Evolutionary conservation across 2,797 vertebrate genomes (phyloP).

Genomic region (Synanceia verrucosa): DNA sequence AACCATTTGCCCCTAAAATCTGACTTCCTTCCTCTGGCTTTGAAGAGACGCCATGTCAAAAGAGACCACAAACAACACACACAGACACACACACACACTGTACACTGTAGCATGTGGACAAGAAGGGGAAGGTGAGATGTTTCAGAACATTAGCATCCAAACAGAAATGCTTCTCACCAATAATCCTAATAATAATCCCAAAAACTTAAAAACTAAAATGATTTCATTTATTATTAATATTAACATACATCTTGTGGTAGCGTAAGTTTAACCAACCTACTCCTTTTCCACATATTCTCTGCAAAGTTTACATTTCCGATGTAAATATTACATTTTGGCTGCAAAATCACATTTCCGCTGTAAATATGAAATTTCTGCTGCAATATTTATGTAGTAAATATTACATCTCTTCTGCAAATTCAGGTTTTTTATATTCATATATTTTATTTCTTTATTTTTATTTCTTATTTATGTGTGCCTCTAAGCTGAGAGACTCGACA

Average conservation of each 20-base stretch:
- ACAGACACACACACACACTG: background rate
- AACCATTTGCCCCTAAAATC: constrained; percentile 1
- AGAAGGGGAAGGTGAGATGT: background rate
- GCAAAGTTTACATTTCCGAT: no score
- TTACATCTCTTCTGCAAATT: no score
- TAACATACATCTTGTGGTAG: accelerated
- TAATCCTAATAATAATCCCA: background rate
- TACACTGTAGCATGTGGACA: background rate
- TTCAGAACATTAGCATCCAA: background rate
- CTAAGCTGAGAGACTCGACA: no score
- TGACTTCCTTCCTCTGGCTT: constrained; percentile 20
- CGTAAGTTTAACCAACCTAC: background rate
- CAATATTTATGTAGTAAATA: no score
- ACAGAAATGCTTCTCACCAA: background rate
- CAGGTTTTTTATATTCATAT: no score
- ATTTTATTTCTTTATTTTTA: no score
- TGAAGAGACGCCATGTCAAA: constrained; percentile 19
- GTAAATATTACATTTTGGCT: no score
- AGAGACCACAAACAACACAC: background rate
- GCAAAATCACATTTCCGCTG: no score
- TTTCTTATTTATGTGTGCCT: no score
- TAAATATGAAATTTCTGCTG: no score
- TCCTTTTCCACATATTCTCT: no score
- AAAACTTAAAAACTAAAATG: background rate
- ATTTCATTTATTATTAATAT: background rate